A percentile compares a stretch with the other conserved stretches of the same genome.
phyloP scores from a whole-genome alignment of 1,140 invertebrate species.

The Brachionus rotundiformis region DNA sequence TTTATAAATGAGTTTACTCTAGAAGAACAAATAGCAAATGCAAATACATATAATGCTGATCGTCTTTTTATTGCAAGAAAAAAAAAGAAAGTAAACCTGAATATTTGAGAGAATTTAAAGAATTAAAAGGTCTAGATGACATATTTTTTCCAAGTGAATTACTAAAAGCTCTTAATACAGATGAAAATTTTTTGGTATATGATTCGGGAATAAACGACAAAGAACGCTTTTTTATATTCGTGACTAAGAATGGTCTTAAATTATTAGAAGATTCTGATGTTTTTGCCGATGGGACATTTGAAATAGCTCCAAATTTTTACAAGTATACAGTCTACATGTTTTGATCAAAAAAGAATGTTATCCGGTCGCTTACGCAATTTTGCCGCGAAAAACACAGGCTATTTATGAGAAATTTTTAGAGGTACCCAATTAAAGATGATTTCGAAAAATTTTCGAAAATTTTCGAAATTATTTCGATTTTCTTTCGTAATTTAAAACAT shows the following conservation, averaged over 20 bases:
- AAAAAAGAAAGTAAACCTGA: constrained; percentile 5
- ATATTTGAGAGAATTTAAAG: background rate
- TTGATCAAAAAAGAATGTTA: background rate
- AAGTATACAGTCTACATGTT: background rate
- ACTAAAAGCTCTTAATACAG: background rate
- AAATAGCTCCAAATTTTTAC: background rate
- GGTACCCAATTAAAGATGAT: background rate
- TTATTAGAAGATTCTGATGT: background rate
- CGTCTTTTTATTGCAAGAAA: background rate
- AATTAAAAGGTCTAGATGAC: background rate
- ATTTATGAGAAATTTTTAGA: constrained; percentile 29
- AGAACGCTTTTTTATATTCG: background rate
- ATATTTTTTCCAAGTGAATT: background rate
- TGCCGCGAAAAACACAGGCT: constrained; percentile 6
- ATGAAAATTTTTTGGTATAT: background rate
- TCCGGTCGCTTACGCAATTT: background rate
- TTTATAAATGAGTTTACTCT: background rate
- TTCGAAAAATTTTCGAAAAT: background rate
- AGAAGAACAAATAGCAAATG: background rate
- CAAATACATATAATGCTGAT: background rate
- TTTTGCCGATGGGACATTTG: background rate
- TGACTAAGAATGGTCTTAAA: background rate
- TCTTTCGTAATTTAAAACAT: no score
- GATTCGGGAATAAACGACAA: background rate
- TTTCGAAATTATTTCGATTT: no score